Evolutionary conservation across 2,797 vertebrate genomes (phyloP), one percentile per base, ranked within the genome.

Genomic region (Graptemys geographica): DNA sequence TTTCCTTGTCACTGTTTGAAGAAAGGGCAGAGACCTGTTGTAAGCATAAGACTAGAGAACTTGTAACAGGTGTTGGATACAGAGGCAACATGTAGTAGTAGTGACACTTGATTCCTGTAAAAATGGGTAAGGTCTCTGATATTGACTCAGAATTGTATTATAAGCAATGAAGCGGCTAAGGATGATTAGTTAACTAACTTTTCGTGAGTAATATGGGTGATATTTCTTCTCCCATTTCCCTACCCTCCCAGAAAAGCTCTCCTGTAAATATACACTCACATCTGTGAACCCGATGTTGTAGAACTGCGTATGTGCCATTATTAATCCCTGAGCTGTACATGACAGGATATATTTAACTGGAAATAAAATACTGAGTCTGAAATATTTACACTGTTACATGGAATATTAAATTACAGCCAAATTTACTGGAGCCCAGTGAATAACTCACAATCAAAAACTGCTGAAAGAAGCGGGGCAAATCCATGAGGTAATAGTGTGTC

Each of bases 131-230:
- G 1, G 37, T 91, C 94, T 97, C 96, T 96, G 94, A 97, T 94
- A 94, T 76, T 98, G 97, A 97, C 84, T 96, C 96, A 95, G 86
- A 94, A 89, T 84, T 80, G 37, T 96, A 88, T 93, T 95, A 90
- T 28, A 51, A 76, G 51, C 19, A 3, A 25, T 93, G 76, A 86
- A 88, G 89, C 44, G 31, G 56, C 86, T 91, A 91, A 74, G 87
- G 95, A 83, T 84, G 13, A 90, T 92, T 90, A 86, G 37, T 31
- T 44, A 57, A 86, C 41, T 65, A 69, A 76, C 74, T 62, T 78
- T 90, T 16, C 76, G 53, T 94, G 95, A 94, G 74, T 95, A 96
- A 96, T 80, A 79, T 2, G 2, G 74, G 18, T 83, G 81, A 90
- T 88, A 93, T 87, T 96, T 96, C 79, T 82, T 93, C 79, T 96